phyloP scores from a whole-genome alignment of 2,797 vertebrate genomes.

The Yasuhikotakia modesta region DNA sequence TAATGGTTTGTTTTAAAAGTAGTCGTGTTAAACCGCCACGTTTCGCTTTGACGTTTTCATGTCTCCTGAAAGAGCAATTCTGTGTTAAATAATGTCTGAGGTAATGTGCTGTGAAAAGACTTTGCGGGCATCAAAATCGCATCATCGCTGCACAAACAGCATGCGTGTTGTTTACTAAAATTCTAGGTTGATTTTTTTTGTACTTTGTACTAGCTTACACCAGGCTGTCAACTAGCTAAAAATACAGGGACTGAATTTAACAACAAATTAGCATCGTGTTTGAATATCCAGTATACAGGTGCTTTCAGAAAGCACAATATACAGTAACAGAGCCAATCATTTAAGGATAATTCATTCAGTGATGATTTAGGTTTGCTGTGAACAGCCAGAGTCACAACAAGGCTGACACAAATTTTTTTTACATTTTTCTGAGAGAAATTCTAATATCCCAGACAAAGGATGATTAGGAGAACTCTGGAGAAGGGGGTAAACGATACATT shows the following conservation, averaged over 20 bases:
- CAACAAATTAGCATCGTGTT: neutral
- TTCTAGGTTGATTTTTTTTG: slow-evolving; percentile 7
- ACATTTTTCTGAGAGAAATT: neutral
- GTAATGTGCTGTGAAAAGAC: slow-evolving; percentile 38
- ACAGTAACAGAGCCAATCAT: neutral
- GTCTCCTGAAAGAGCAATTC: slow-evolving; percentile 38
- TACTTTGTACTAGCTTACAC: neutral
- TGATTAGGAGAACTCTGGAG: neutral
- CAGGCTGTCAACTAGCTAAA: neutral
- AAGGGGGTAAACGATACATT: slow-evolving; percentile 8
- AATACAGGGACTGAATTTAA: neutral
- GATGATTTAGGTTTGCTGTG: too few relatives aligned
- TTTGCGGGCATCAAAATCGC: slow-evolving; percentile 35
- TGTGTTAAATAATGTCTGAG: slow-evolving; percentile 33
- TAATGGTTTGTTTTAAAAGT: slow-evolving; percentile 40
- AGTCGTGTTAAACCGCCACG: slow-evolving; percentile 26
- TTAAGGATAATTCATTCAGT: neutral
- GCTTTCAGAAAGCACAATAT: neutral
- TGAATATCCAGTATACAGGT: neutral
- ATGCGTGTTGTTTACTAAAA: neutral
- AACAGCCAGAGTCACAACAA: neutral
- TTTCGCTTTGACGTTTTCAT: slow-evolving; percentile 41
- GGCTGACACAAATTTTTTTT: neutral
- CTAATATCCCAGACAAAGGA: neutral
- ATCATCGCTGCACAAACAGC: slow-evolving; percentile 11